phyloP scores from a whole-genome alignment of 2,113 vertebrate genomes.

The Pseudopodoces humilis region DNA sequence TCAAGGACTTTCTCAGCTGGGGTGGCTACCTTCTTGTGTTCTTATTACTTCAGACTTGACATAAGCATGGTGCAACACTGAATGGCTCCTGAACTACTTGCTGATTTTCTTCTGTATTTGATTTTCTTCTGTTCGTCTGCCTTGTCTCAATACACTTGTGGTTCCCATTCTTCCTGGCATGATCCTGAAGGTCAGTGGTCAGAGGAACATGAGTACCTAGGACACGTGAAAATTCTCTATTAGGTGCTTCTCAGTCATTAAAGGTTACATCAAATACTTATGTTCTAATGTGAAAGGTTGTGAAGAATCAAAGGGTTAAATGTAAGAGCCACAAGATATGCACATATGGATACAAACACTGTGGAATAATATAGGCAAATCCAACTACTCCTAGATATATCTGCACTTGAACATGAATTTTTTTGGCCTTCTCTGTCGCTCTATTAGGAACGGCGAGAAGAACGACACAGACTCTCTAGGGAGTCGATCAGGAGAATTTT shows the following conservation, averaged over 20 bases:
- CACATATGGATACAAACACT: background rate
- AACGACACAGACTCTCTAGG: no score
- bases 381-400: background rate
- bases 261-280: background rate
- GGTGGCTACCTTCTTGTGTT: background rate
- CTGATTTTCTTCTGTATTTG: background rate
- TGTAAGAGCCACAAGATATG: background rate
- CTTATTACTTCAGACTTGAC: background rate
- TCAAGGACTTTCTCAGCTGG: background rate
- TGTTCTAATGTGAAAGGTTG: background rate
- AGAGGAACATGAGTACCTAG: background rate
- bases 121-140: background rate
- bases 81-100: background rate
- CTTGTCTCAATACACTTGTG: background rate
- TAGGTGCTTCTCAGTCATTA: background rate
- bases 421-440: background rate
- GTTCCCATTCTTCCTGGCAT: background rate
- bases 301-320: background rate
- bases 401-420: background rate
- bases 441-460: no score
- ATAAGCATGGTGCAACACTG: background rate
- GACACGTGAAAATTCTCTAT: background rate
- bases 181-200: background rate
- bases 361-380: background rate
- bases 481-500: no score